These are phyloP conservation scores for Notolepis coatsorum DNA, from an alignment of 2,797 vertebrate genomes.

Conservation along the genomic window DNA sequence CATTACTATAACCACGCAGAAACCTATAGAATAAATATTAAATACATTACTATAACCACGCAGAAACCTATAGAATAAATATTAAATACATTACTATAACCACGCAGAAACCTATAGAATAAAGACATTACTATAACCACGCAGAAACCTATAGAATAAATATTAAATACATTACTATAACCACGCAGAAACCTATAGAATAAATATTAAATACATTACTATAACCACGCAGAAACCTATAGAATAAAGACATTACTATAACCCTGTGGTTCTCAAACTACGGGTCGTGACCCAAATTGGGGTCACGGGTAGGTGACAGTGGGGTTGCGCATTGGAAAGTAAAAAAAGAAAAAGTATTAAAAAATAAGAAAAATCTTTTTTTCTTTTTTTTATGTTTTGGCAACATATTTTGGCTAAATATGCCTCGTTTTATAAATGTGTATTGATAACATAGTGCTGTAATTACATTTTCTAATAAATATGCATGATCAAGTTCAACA, in stretches of 20 bases:
- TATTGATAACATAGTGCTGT: no score
- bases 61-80: slow-evolving; percentile 56
- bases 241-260: neutral
- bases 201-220: neutral
- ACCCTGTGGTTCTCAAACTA: no score
- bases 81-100: neutral
- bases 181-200: slow-evolving; percentile 1
- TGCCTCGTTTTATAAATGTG: no score
- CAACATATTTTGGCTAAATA: no score
- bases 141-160: neutral
- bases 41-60: no score
- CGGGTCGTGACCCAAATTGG: no score
- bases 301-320: no score
- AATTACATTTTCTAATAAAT: no score
- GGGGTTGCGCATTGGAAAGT: no score
- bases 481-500: no score
- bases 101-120: slow-evolving; percentile 1
- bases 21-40: neutral
- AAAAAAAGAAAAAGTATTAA: slow-evolving; percentile 40
- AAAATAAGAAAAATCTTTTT: no score
- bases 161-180: slow-evolving; percentile 11
- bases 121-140: neutral
- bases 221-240: neutral
- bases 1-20: neutral
- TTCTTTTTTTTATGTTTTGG: no score